Percentiles rank a stretch among this genome's conserved stretches.
Evolutionary conservation across 2,888 invertebrate genomes (phyloP).

Genomic region (Deladenus siricidicola): DNA sequence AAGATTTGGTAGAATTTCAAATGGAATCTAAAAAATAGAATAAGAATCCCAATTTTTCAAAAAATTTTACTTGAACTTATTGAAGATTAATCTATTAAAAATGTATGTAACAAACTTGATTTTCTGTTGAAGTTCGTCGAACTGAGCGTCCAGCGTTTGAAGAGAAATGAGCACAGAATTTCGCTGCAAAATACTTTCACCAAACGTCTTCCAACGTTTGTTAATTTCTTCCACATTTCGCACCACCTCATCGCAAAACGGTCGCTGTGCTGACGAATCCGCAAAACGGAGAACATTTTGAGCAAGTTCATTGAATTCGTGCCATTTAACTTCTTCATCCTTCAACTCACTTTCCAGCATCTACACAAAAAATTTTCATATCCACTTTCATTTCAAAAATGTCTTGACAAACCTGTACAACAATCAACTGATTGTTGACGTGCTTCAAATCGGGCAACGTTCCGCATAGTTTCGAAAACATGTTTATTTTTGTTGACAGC

Average conservation of each 20-base stretch:
- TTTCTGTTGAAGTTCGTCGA: constrained; percentile 24
- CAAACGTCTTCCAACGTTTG: constrained; percentile 62
- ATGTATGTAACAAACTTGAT: constrained; percentile 25
- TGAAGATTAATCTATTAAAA: no score
- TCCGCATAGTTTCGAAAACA: neutral
- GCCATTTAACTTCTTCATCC: constrained; percentile 79
- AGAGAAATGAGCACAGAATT: constrained; percentile 22
- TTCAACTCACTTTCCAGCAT: constrained; percentile 80
- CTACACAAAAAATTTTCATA: constrained; percentile 62
- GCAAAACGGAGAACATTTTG: no score
- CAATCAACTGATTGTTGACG: constrained; percentile 79
- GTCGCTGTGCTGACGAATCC: no score
- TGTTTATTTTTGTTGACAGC: neutral
- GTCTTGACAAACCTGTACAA: no score
- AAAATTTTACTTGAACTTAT: no score
- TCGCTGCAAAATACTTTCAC: constrained; percentile 23
- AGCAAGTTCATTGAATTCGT: no score
- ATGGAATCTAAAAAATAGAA: no score
- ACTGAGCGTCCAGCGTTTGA: constrained; percentile 5
- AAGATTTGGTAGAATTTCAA: no score
- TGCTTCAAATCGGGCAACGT: neutral
- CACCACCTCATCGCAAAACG: constrained; percentile 17
- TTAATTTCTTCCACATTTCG: constrained; percentile 60
- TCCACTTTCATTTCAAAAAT: no score
- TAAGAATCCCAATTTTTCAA: no score